Evolutionary conservation across 1,140 invertebrate genomes (phyloP).

Genomic region (Drosophila punjabiensis): DNA sequence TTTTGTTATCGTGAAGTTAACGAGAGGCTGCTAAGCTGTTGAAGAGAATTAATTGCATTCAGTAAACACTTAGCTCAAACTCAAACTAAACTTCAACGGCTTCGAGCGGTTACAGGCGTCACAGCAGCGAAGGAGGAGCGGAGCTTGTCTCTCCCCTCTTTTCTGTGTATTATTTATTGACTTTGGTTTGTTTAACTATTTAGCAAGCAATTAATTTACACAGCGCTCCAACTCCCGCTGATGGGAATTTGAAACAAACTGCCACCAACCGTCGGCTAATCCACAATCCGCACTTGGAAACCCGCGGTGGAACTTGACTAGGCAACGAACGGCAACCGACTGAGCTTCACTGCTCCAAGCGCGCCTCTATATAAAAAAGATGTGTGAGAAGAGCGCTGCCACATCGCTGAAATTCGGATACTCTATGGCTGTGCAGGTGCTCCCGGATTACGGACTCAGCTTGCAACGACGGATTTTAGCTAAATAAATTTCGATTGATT

Average conservation of each 20-base stretch:
- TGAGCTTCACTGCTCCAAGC: conserved; percentile 26
- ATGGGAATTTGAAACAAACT: conserved; percentile 50
- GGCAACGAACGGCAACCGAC: conserved; percentile 50
- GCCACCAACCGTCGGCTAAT: conserved; percentile 26
- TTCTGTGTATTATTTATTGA: conserved; percentile 16
- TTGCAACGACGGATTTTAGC: background rate
- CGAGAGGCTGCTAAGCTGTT: conserved; percentile 59
- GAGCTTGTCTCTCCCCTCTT: background rate
- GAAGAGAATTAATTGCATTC: conserved; percentile 65
- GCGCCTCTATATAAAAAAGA: conserved; percentile 53
- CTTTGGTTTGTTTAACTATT: conserved; percentile 43
- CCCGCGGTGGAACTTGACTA: conserved; percentile 42
- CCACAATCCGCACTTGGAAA: conserved; percentile 18
- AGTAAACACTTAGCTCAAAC: conserved; percentile 43
- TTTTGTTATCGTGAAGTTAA: conserved; percentile 42
- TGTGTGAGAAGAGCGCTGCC: conserved; percentile 11
- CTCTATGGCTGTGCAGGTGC: background rate
- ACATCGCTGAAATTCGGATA: conserved; percentile 19
- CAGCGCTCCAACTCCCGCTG: conserved; percentile 39
- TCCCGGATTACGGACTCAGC: background rate
- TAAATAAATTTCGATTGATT: no score
- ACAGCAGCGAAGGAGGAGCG: conserved; percentile 12
- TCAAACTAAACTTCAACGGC: conserved; percentile 26
- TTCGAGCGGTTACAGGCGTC: conserved; percentile 9
- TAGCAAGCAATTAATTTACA: conserved; percentile 48